Base-by-base conservation (phyloP, 2,888 invertebrate species). In the Morpho deidamia region DNA sequence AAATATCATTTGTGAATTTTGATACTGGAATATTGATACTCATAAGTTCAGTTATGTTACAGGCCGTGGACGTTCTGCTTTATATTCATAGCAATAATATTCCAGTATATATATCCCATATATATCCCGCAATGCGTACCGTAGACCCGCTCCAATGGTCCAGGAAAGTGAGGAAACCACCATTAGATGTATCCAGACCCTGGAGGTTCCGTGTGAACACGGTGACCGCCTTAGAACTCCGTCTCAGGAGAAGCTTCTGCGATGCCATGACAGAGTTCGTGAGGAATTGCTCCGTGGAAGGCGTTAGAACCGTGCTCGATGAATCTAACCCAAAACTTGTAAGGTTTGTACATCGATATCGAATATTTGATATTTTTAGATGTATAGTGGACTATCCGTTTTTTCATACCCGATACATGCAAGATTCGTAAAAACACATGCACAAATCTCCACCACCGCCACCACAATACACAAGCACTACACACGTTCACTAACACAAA, bases 131-230 rank as follows among this genome's bases (percentile, higher is more conserved):
- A 37, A 74, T 75, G 72, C 62, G 74, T 7, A 72, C 74, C 5
- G 66, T 72, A 7, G 70, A 74, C 51, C 71, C 72, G 0, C 60
- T 53, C 2, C 7, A 45, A 1, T 74, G 73, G 74, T 62, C 51
- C 0, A 57, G 37, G n/a, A 58, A 48, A 11, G 39, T 42, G 2
- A 59, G 42, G 11, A 61, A 60, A 10, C 52, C 53, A 2, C 38
- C 54, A 10, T 11, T 63, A 11, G 44, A 50, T 14, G 55, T 63
- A 8, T 41, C 55, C 7, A 55, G 59, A 10, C 58, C 61, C 2
- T 42, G 58, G 34, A 53, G 51, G 37, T 60, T 57, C 44, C 57
- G 60, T 7, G 43, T 51, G 7, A 46, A 50, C 34, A 48, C 51
- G 12, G 42, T 49, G 23, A 42, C 56, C 8, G 23, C 44, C 7